Evolutionary conservation across 2,113 vertebrate genomes (phyloP).

Genomic region (Ptychochromis oligacanthus): DNA sequence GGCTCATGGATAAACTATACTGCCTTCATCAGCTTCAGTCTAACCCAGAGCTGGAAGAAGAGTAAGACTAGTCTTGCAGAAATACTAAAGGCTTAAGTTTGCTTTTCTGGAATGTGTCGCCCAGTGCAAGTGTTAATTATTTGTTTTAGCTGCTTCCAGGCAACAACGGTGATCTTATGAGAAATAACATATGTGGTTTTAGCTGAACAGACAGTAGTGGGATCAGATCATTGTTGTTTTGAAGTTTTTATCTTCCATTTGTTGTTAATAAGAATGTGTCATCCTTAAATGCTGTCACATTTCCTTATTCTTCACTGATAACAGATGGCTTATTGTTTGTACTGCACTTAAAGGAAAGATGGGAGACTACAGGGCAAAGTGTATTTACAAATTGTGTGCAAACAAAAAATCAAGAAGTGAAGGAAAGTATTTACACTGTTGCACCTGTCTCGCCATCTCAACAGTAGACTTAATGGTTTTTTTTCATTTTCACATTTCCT

Average conservation of each 20-base stretch:
- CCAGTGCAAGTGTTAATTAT: neutral
- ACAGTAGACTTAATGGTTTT: slow-evolving; percentile 46
- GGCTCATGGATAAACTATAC: slow-evolving; percentile 67
- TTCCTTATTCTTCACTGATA: neutral
- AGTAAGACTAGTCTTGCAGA: slow-evolving; percentile 10
- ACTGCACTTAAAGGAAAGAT: neutral
- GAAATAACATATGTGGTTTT: neutral
- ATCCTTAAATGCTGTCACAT: too few relatives aligned
- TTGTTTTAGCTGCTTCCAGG: neutral
- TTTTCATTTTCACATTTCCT: slow-evolving; percentile 72
- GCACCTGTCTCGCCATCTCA: neutral
- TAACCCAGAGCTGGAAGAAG: slow-evolving; percentile 32
- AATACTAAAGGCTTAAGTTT: neutral
- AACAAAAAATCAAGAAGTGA: neutral
- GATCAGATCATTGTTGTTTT: neutral
- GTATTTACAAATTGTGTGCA: neutral
- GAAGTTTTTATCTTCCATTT: neutral
- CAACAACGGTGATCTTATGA: neutral
- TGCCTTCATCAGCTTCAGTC: slow-evolving; percentile 69
- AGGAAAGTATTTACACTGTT: neutral
- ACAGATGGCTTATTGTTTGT: neutral
- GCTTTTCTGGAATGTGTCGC: neutral
- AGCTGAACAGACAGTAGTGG: neutral
- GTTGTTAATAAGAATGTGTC: neutral
- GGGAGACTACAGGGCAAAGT: neutral